Conservation (phyloP, 2,888 invertebrate species). For the Horisme vitalbata region DNA sequence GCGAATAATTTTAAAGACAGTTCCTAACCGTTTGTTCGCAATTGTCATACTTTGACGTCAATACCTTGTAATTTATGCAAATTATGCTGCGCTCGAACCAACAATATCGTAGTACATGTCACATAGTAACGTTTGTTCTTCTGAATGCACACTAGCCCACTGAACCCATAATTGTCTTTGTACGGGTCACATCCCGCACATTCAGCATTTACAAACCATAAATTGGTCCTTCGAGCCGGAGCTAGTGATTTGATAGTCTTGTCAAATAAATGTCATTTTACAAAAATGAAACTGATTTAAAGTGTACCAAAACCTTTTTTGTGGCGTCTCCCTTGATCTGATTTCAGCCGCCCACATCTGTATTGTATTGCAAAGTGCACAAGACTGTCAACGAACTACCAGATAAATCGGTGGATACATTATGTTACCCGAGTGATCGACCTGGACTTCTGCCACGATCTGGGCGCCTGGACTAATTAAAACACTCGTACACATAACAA, state of each 20-base stretch:
- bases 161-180: too few relatives aligned
- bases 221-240: too few relatives aligned
- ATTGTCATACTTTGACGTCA: constrained; percentile 24
- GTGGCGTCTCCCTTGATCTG: constrained; percentile 1
- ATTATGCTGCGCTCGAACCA: constrained; percentile 13
- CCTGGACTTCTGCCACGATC: constrained; percentile 76
- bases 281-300: not conserved
- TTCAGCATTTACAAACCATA: too few relatives aligned
- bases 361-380: constrained; percentile 24
- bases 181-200: too few relatives aligned
- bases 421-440: constrained; percentile 76
- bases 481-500: constrained; percentile 57
- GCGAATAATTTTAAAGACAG: constrained; percentile 17
- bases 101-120: too few relatives aligned
- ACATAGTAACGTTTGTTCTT: too few relatives aligned
- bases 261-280: too few relatives aligned
- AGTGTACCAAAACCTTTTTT: not conserved
- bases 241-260: too few relatives aligned
- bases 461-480: constrained; percentile 70
- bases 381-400: constrained; percentile 78
- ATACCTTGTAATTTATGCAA: constrained; percentile 17
- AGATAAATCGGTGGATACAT: constrained; percentile 71
- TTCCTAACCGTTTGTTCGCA: constrained; percentile 8
- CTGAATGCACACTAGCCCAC: too few relatives aligned
- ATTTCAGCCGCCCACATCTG: not conserved